Conservation (phyloP, 2,888 invertebrate genomes). For the Phytoseiulus persimilis region DNA sequence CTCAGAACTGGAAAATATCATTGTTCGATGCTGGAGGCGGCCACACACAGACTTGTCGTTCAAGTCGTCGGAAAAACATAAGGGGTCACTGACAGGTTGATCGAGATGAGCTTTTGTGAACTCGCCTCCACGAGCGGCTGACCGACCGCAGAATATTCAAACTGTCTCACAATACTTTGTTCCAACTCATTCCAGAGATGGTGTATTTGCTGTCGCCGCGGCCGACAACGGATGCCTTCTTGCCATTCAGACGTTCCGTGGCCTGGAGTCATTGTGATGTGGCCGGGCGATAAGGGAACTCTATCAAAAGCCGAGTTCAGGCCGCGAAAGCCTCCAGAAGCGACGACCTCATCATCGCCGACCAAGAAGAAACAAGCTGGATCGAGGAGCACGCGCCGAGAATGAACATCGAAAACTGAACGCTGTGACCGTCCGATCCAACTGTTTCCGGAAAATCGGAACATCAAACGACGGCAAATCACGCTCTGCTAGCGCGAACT, state of each 20-base stretch:
- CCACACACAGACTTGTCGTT: constrained; percentile 5
- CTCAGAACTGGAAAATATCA: background rate
- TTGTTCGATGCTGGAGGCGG: background rate
- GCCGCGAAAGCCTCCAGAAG: background rate
- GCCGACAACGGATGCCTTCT: background rate
- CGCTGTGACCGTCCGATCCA: background rate
- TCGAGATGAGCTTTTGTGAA: constrained; percentile 5
- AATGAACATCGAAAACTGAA: background rate
- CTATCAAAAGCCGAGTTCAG: background rate
- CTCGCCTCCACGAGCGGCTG: background rate
- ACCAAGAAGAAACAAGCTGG: background rate
- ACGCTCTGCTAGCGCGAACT: background rate
- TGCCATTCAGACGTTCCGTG: background rate
- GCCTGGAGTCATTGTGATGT: background rate
- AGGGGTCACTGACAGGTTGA: constrained; percentile 5
- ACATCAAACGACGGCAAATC: background rate
- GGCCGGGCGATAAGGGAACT: background rate
- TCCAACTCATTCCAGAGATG: background rate
- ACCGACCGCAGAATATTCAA: constrained; percentile 5
- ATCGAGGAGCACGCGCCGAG: background rate
- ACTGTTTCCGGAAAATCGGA: background rate
- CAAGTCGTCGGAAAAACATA: background rate
- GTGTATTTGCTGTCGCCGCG: background rate
- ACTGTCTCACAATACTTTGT: background rate
- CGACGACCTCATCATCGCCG: background rate